These are phyloP conservation scores for Chionis minor DNA, from an alignment of 2,113 vertebrate species.

Conservation along the genomic window DNA sequence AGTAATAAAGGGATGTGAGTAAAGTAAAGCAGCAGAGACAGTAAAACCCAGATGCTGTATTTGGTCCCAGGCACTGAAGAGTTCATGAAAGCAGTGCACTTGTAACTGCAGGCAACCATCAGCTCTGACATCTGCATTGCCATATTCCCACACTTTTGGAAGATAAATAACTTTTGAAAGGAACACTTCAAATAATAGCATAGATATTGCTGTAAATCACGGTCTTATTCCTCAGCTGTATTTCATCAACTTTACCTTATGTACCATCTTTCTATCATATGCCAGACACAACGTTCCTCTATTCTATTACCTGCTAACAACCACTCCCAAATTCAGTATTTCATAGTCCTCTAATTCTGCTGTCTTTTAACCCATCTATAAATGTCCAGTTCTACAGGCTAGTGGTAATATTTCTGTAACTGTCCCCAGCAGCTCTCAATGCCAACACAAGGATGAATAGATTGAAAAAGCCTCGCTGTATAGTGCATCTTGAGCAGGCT, in stretches of 20 bases:
- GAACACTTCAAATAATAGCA: slow-evolving; percentile 41
- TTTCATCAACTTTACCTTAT: not conserved
- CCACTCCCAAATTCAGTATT: not conserved
- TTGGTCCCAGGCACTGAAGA: not conserved
- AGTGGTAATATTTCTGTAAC: not conserved
- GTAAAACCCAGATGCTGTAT: not conserved
- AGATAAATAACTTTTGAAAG: slow-evolving; percentile 43
- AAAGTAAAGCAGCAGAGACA: not conserved
- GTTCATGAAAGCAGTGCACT: not conserved
- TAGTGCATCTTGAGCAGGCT: not conserved
- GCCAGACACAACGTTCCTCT: not conserved
- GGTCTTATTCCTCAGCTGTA: not conserved
- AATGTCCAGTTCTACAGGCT: not conserved
- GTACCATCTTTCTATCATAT: not conserved
- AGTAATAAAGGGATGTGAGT: not conserved
- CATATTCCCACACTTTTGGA: slow-evolving; percentile 9
- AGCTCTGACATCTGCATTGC: slow-evolving; percentile 22
- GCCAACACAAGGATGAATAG: not conserved
- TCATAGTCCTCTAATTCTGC: not conserved
- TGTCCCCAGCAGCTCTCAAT: not conserved
- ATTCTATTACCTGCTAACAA: not conserved
- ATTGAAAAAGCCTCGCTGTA: not conserved
- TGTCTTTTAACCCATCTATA: not conserved
- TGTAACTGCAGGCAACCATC: not conserved
- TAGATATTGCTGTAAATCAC: slow-evolving; percentile 33